phyloP scores from a whole-genome alignment of 2,888 invertebrate species.

The Lycaena phlaeas region DNA sequence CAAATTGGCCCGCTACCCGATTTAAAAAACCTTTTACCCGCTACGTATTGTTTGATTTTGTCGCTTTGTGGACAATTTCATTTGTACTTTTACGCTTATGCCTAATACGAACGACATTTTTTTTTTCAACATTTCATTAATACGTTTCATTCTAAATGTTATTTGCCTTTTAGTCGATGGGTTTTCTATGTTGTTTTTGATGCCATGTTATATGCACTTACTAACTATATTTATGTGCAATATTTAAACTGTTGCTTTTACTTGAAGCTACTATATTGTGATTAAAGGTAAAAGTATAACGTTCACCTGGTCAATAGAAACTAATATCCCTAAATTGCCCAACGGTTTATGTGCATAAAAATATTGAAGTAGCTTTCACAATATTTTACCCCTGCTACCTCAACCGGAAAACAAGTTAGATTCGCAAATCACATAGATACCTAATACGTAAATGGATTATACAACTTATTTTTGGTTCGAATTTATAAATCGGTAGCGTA shows the following conservation, averaged over 20 bases:
- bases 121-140: constrained; percentile 1
- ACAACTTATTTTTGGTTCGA: too few species aligned
- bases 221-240: too few species aligned
- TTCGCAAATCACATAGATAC: constrained; percentile 1
- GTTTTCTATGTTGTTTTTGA: too few species aligned
- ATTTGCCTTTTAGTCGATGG: too few species aligned
- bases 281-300: background rate
- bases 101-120: background rate
- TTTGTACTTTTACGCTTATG: constrained; percentile 8
- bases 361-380: background rate
- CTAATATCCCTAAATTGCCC: background rate
- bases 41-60: constrained; percentile 11
- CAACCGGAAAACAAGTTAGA: constrained; percentile 2
- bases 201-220: too few species aligned
- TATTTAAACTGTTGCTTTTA: too few species aligned
- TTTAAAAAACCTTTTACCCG: constrained; percentile 13
- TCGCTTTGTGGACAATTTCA: constrained; percentile 11
- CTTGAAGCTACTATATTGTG: background rate
- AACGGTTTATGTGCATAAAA: background rate
- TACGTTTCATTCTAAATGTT: background rate
- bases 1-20: constrained; percentile 14
- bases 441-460: constrained; percentile 1
- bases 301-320: constrained; percentile 1
- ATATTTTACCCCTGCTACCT: background rate
- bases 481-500: too few species aligned